These are phyloP conservation scores for Crepidodera aurea DNA, from an alignment of 2,888 invertebrate genomes.

Conservation along the genomic window DNA sequence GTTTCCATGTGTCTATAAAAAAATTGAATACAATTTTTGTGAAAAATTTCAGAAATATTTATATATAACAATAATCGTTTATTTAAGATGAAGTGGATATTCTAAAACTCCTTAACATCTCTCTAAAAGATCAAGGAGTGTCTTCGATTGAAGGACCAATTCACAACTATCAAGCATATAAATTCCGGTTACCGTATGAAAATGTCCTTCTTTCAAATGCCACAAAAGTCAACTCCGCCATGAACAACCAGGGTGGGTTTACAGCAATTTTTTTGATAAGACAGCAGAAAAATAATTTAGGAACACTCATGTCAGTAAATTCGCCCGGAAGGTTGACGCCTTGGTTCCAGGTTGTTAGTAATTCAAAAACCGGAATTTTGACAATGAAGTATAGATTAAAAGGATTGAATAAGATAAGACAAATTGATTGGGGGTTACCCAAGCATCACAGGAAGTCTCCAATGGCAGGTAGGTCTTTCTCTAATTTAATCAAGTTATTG, in stretches of 20 bases:
- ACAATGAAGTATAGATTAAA: constrained; percentile 58
- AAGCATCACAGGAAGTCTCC: constrained; percentile 59
- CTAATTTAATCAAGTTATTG: background rate
- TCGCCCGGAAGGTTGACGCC: constrained; percentile 61
- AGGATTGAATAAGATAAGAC: constrained; percentile 55
- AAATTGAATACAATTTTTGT: too few species aligned
- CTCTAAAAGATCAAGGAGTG: constrained; percentile 60
- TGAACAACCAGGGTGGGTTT: constrained; percentile 57
- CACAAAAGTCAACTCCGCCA: constrained; percentile 55
- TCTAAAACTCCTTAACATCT: constrained; percentile 59
- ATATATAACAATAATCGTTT: background rate
- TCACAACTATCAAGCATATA: constrained; percentile 60
- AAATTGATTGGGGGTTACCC: constrained; percentile 59
- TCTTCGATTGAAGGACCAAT: constrained; percentile 61
- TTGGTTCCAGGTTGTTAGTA: constrained; percentile 61
- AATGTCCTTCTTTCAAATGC: constrained; percentile 59
- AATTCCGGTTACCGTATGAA: constrained; percentile 60
- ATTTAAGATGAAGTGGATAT: constrained; percentile 59
- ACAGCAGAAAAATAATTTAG: constrained; percentile 61
- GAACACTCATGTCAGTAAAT: constrained; percentile 59
- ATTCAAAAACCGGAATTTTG: constrained; percentile 59
- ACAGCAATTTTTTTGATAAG: constrained; percentile 60
- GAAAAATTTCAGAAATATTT: background rate
- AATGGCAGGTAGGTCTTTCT: constrained; percentile 53
- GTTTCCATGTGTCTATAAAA: too few species aligned